Conservation (phyloP, 2,113 vertebrate genomes). For the Archilochus colubris region DNA sequence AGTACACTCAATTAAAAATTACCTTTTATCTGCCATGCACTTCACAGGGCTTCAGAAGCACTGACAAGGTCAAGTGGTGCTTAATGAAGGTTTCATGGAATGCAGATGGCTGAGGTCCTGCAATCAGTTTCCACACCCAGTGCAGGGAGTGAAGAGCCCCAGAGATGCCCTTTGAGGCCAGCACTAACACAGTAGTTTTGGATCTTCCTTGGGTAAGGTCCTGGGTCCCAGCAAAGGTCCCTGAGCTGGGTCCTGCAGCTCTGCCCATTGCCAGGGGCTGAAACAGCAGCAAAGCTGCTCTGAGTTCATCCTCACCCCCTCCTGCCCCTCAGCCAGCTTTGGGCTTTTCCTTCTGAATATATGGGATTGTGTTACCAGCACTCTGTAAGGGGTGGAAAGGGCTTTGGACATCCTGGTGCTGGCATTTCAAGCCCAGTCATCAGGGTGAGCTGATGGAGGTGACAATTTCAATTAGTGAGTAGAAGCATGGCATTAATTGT, state of each 20-base stretch:
- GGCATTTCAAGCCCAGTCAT: constrained; percentile 43
- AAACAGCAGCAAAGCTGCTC: neutral
- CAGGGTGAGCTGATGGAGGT: constrained; percentile 41
- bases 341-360: fast-evolving
- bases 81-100: constrained; percentile 26
- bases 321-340: neutral
- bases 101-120: neutral
- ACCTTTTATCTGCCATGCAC: constrained; percentile 27
- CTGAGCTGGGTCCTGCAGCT: neutral
- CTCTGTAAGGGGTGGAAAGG: neutral
- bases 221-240: neutral
- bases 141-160: neutral
- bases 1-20: constrained; percentile 57
- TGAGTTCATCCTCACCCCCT: neutral
- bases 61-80: constrained; percentile 58
- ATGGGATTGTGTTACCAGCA: fast-evolving
- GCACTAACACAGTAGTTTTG: neutral
- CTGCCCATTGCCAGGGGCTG: fast-evolving
- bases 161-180: fast-evolving
- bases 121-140: neutral
- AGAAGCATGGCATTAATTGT: neutral
- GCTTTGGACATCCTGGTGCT: neutral
- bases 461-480: constrained; percentile 56
- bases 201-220: fast-evolving
- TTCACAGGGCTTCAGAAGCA: constrained; percentile 20